phyloP scores from a whole-genome alignment of 2,888 invertebrate species.

The Gonocerus acuteangulatus region DNA sequence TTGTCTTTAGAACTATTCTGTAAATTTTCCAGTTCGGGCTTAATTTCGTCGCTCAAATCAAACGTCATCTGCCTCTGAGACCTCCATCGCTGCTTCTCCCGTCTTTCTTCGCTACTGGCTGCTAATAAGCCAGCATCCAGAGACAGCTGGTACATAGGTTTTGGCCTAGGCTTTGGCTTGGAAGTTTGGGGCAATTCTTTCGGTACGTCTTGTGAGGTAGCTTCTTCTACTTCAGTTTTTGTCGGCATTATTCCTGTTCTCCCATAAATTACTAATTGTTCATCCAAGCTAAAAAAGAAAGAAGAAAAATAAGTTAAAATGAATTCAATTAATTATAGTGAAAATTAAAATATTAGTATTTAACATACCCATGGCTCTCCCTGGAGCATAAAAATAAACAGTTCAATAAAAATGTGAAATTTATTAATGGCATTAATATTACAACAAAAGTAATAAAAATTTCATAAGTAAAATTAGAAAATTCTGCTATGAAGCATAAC shows the following conservation, averaged over 20 bases:
- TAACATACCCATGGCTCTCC: slow-evolving; percentile 58
- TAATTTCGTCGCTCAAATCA: slow-evolving; percentile 34
- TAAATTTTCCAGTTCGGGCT: slow-evolving; percentile 26
- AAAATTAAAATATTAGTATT: neutral
- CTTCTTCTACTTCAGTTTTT: slow-evolving; percentile 36
- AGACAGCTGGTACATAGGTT: slow-evolving; percentile 37
- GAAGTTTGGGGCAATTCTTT: slow-evolving; percentile 15
- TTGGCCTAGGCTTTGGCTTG: slow-evolving; percentile 5
- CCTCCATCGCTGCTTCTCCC: slow-evolving; percentile 32
- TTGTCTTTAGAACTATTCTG: slow-evolving; percentile 5
- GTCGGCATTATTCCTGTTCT: slow-evolving; percentile 38
- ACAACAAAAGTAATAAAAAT: slow-evolving; percentile 29
- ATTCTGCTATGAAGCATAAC: too few species aligned
- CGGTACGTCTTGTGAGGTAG: slow-evolving; percentile 25
- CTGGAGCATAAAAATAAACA: slow-evolving; percentile 42
- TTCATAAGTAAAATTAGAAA: too few species aligned
- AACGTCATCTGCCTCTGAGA: slow-evolving; percentile 38
- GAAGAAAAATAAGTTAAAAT: neutral
- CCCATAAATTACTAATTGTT: slow-evolving; percentile 50
- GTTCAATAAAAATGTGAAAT: too few species aligned
- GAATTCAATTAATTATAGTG: neutral
- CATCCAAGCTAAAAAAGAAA: slow-evolving; percentile 51
- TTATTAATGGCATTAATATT: slow-evolving; percentile 37
- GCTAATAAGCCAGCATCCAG: slow-evolving; percentile 37
- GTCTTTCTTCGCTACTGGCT: slow-evolving; percentile 21